Base-by-base conservation (phyloP, 92 coral and sea anemone genomes). In the Palythoa heliodiscus region DNA sequence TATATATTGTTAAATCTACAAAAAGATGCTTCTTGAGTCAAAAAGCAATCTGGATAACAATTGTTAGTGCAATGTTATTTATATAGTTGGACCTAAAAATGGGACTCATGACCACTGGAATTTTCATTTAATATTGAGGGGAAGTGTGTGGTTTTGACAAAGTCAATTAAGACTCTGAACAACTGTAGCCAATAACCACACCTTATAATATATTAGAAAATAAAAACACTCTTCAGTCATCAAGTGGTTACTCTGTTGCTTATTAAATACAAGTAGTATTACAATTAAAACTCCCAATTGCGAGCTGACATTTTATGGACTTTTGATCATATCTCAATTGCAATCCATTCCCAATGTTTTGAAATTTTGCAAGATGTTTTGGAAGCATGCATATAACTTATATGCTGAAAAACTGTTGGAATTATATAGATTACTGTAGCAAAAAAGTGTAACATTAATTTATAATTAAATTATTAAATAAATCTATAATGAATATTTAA, bases 381-480 rank as follows among this genome's bases (percentile, higher is more conserved):
- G 19, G 19, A 55, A 66, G 71, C 71, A 19, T 66, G 66, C 66
- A 58, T 58, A 58, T 58, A 58, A n/a, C 17, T 19, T 66, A 66
- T 66, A 66, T 66, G 71, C 23, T 13, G 2, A 66, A n/a, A 43
- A 43, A 43, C 48, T 66, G 71, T 66, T 66, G 71, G 71, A 66
- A 66, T 66, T 66, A 66, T 66, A 66, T 66, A 66, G 29, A 66
- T 19, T 22, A 19, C 25, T 66, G 29, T 66, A n/a, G 71, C 71
- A 66, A 66, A 66, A 66, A 7, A 5, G 66, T 58, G 66, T 58
- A 55, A 55, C 19, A 55, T 12, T 55, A 19, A 2, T 66, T 10
- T 66, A 43, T 66, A 66, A 22, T 66, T 66, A 66, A 66, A 66
- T 66, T 66, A 66, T 66, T 66, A 66, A 66, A 7, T 66, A 10